Evolutionary conservation across 2,888 invertebrate species (phyloP).

Genomic region (Mythimna ferrago): DNA sequence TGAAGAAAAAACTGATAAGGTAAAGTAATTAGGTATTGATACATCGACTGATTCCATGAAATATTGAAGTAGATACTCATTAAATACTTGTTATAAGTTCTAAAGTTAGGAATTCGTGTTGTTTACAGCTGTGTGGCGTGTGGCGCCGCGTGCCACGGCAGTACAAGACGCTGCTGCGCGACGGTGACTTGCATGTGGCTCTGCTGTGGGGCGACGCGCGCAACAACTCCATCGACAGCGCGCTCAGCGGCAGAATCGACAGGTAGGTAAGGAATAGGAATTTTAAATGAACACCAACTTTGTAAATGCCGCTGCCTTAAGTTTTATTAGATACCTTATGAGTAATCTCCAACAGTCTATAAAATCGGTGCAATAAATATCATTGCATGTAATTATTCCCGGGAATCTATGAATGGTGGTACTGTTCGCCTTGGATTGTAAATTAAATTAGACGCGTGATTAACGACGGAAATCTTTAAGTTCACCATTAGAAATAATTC

Average conservation of each 20-base stretch:
- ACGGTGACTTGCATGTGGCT: slow-evolving; percentile 95
- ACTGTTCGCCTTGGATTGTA: slow-evolving; percentile 77
- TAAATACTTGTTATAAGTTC: slow-evolving; percentile 43
- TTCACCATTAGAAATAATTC: slow-evolving; percentile 70
- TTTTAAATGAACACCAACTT: slow-evolving; percentile 62
- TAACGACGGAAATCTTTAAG: slow-evolving; percentile 82
- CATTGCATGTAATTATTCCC: slow-evolving; percentile 62
- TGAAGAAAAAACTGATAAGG: slow-evolving; percentile 96
- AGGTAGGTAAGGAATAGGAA: slow-evolving; percentile 84
- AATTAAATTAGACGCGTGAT: slow-evolving; percentile 85
- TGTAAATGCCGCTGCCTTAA: slow-evolving; percentile 43
- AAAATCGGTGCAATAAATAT: slow-evolving; percentile 63
- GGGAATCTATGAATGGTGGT: slow-evolving; percentile 66
- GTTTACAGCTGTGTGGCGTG: slow-evolving; percentile 94
- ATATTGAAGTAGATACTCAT: slow-evolving; percentile 42
- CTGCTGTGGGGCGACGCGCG: slow-evolving; percentile 93
- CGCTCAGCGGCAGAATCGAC: slow-evolving; percentile 93
- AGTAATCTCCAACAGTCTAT: slow-evolving; percentile 58
- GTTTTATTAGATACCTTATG: slow-evolving; percentile 33
- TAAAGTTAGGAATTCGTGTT: slow-evolving; percentile 51
- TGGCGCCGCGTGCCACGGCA: slow-evolving; percentile 97
- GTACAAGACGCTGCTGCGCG: slow-evolving; percentile 94
- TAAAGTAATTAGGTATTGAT: slow-evolving; percentile 59
- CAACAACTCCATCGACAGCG: slow-evolving; percentile 93
- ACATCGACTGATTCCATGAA: slow-evolving; percentile 46